Conservation (phyloP, 1,140 invertebrate genomes). For the Neodiprion lecontei region DNA sequence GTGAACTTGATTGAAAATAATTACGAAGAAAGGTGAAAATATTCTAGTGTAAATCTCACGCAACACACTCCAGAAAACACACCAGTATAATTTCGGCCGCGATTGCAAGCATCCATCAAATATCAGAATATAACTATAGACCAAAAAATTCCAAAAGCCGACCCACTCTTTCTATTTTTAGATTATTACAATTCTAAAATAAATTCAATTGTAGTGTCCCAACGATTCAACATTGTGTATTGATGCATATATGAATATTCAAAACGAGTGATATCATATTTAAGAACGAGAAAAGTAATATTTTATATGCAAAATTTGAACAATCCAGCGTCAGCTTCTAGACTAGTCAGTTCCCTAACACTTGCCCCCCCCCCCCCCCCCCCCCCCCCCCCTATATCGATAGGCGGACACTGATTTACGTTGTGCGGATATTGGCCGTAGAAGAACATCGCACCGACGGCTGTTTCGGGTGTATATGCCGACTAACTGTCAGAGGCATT, state of each 20-base stretch:
- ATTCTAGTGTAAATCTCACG: too few relatives aligned
- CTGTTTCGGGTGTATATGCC: background rate
- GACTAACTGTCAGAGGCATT: too few relatives aligned
- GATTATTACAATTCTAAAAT: constrained; percentile 10
- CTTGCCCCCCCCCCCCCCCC: constrained; percentile 3
- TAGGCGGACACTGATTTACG: background rate
- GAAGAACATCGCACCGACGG: constrained; percentile 10
- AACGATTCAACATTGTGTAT: constrained; percentile 16
- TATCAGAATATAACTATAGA: constrained; percentile 7
- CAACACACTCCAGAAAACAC: too few relatives aligned
- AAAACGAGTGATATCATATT: constrained; percentile 12
- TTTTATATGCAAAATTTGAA: constrained; percentile 1
- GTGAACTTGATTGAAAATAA: too few relatives aligned
- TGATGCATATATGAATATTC: constrained; percentile 17
- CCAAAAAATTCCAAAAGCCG: constrained; percentile 18
- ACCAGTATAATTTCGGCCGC: too few relatives aligned
- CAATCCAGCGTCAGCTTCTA: constrained; percentile 1
- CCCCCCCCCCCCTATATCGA: background rate
- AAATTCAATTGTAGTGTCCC: background rate
- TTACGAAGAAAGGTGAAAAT: too few relatives aligned
- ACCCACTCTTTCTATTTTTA: constrained; percentile 11
- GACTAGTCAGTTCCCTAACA: background rate
- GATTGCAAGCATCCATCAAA: too few relatives aligned
- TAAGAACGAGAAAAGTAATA: background rate
- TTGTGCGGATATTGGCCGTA: constrained; percentile 2